Percentiles rank a stretch among this genome's conserved stretches.
Conservation (phyloP, 2,888 invertebrate genomes). For the Thymelicus sylvestris region DNA sequence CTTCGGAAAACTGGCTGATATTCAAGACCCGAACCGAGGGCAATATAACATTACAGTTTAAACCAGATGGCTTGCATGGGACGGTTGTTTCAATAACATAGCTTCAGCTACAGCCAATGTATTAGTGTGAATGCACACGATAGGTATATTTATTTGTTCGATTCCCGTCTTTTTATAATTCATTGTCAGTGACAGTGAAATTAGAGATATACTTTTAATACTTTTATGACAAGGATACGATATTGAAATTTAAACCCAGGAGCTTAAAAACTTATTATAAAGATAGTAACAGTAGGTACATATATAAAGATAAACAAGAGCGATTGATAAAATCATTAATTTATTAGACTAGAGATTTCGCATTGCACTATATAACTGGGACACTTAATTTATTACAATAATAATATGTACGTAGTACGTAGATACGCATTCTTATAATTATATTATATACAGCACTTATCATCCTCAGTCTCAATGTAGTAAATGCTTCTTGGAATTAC, state of each 20-base stretch:
- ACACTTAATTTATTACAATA: conserved; percentile 27
- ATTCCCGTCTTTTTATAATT: too few relatives aligned
- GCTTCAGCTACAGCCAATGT: not conserved
- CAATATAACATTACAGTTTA: conserved; percentile 35
- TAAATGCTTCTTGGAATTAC: conserved; percentile 37
- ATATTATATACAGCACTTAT: conserved; percentile 22
- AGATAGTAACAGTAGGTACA: not conserved
- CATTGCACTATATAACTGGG: conserved; percentile 39
- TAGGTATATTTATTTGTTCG: too few relatives aligned
- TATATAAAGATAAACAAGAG: conserved; percentile 43
- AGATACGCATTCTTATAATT: conserved; percentile 14
- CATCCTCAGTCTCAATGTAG: conserved; percentile 38
- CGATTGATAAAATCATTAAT: conserved; percentile 32
- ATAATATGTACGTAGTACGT: not conserved
- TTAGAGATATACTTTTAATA: too few relatives aligned
- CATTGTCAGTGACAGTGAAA: too few relatives aligned
- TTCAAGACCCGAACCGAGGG: conserved; percentile 24
- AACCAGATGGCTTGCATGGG: conserved; percentile 34
- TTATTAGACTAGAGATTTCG: conserved; percentile 49
- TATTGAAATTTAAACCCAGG: not conserved
- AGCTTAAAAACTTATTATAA: conserved; percentile 1
- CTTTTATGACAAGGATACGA: not conserved
- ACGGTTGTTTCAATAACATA: conserved; percentile 16
- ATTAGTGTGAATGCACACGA: too few relatives aligned
- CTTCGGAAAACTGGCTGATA: conserved; percentile 34